A percentile compares a stretch with the other conserved stretches of the same genome.
Evolutionary conservation across 2,888 invertebrate genomes (phyloP).

Genomic region (Ceraclea dissimilis): DNA sequence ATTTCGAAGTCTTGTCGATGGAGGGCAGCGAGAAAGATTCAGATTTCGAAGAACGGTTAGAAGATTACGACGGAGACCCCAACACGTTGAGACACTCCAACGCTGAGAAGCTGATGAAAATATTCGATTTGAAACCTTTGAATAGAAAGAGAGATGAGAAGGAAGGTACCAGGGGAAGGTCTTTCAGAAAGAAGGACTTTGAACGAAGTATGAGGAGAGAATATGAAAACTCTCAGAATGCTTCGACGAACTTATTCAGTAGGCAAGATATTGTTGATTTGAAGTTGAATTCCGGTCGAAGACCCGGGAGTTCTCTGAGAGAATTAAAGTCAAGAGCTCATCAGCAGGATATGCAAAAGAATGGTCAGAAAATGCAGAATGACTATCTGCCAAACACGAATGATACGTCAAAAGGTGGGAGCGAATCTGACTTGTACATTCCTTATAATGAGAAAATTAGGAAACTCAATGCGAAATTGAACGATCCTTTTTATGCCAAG

Average conservation of each 20-base stretch:
- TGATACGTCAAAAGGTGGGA: conserved; percentile 34
- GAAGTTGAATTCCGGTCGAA: conserved; percentile 6
- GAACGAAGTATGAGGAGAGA: conserved; percentile 3
- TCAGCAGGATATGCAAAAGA: conserved; percentile 8
- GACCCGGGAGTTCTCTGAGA: conserved; percentile 17
- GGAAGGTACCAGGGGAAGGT: neutral
- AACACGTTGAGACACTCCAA: neutral
- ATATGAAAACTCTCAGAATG: neutral
- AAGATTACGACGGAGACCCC: neutral
- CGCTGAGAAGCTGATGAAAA: neutral
- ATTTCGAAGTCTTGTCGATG: conserved; percentile 21
- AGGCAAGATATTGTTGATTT: conserved; percentile 10
- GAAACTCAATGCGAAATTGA: conserved; percentile 28
- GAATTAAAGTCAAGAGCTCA: conserved; percentile 17
- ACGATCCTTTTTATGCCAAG: conserved; percentile 30
- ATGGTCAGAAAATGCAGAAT: conserved; percentile 20
- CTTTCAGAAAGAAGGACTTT: conserved; percentile 1
- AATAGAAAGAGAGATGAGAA: conserved; percentile 7
- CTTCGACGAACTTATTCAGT: conserved; percentile 10
- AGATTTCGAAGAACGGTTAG: conserved; percentile 9
- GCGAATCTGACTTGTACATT: conserved; percentile 11
- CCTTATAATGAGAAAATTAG: conserved; percentile 37
- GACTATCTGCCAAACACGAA: conserved; percentile 14
- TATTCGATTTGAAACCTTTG: conserved; percentile 2
- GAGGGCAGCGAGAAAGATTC: conserved; percentile 4